Percentiles rank a stretch among this genome's conserved stretches.
phyloP scores from a whole-genome alignment of 1,140 invertebrate species.

The Neodiprion pinetum region DNA sequence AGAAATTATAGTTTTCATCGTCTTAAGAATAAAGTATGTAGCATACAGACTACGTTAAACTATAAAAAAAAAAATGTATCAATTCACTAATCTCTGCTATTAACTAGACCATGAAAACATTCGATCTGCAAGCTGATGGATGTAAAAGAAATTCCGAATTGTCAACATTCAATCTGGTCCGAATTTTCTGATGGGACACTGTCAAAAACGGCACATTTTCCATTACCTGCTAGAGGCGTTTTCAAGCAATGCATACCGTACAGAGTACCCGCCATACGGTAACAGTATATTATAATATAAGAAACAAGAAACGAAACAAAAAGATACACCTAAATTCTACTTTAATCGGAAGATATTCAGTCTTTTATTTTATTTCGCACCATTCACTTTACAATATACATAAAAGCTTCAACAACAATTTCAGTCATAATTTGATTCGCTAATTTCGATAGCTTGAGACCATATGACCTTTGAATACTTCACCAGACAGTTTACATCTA shows the following conservation, averaged over 20 bases:
- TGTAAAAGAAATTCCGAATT: too few relatives aligned
- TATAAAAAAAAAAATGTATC: neutral
- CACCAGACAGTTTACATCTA: too few relatives aligned
- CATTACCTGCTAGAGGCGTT: too few relatives aligned
- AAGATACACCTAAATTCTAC: neutral
- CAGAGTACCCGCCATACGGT: too few relatives aligned
- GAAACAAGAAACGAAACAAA: neutral
- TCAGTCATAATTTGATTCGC: neutral
- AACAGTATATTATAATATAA: neutral
- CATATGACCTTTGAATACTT: too few relatives aligned
- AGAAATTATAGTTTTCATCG: neutral
- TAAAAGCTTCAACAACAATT: neutral
- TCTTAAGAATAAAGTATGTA: neutral
- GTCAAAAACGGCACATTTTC: too few relatives aligned
- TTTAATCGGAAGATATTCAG: neutral
- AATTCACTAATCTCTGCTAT: neutral
- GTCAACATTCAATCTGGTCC: too few relatives aligned
- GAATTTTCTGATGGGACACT: too few relatives aligned
- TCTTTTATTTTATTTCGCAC: constrained; percentile 5
- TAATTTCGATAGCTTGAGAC: too few relatives aligned
- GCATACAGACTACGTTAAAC: neutral
- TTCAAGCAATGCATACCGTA: too few relatives aligned
- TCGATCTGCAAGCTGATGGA: too few relatives aligned
- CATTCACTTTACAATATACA: neutral
- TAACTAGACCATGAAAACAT: neutral